These are phyloP conservation scores for Drepana arcuata DNA, from an alignment of 1,140 invertebrate species.

Conservation along the genomic window DNA sequence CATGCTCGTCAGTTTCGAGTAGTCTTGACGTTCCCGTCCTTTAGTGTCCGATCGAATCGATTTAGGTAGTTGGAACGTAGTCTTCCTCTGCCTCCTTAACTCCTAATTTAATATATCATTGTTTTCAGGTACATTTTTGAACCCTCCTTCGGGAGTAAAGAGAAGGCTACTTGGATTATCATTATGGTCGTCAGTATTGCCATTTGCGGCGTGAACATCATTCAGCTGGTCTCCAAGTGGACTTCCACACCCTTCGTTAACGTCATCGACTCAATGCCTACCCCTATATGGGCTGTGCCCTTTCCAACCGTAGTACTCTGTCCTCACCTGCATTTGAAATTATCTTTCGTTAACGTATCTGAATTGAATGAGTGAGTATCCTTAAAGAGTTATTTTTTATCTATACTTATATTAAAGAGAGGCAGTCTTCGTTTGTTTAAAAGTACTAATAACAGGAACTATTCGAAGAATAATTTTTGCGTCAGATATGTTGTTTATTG, in stretches of 20 bases:
- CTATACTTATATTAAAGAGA: too few species aligned
- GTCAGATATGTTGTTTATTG: too few species aligned
- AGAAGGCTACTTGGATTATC: conserved; percentile 45
- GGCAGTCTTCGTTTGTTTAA: too few species aligned
- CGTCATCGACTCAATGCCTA: conserved; percentile 56
- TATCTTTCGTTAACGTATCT: conserved; percentile 37
- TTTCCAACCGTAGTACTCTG: conserved; percentile 62
- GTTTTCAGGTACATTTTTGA: conserved; percentile 58
- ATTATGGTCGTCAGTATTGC: conserved; percentile 48
- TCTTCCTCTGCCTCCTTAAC: too few species aligned
- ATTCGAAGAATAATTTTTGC: too few species aligned
- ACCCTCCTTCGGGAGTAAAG: conserved; percentile 38
- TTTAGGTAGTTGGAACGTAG: too few species aligned
- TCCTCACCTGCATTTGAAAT: conserved; percentile 54
- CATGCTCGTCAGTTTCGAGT: too few species aligned
- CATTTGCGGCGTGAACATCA: conserved; percentile 49
- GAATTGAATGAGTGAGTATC: conserved; percentile 32
- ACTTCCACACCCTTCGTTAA: conserved; percentile 55
- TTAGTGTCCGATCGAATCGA: too few species aligned
- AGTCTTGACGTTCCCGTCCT: too few species aligned
- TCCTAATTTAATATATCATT: background rate
- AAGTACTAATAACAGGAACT: too few species aligned
- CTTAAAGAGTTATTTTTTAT: too few species aligned
- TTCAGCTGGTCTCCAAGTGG: conserved; percentile 47
- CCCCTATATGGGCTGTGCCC: conserved; percentile 63